Evolutionary conservation across 2,888 invertebrate species (phyloP), one percentile per base, ranked within the genome.

Genomic region (Marronus borbonicus): DNA sequence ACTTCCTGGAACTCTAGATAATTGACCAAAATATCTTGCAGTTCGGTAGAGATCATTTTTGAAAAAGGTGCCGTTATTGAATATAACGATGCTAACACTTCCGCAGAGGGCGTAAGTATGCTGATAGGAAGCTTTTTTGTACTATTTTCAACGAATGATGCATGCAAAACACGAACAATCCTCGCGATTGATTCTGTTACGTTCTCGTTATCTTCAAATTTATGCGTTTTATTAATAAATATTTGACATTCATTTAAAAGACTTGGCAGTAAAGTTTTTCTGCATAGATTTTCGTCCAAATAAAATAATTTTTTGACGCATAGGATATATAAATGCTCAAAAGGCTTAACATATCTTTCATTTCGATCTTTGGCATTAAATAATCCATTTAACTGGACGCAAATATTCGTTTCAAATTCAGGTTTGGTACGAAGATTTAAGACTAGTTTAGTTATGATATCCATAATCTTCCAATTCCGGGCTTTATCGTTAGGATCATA

Each of bases 401-500:
- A 90, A 76, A 92, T 90, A 81, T 90, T 91, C 62, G 83, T 82
- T n/a, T 92, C 88, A 86, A 93, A 93, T 75, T 90, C 88, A 55
- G 87, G 86, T 49, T 89, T 88, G 65, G 91, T 91, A 82, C 92
- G 90, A 81, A 89, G 90, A 44, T 90, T 89, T 77, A 92, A 88
- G 78, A 94, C 90, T 77, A 96, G 89, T 87, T 91, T 92, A 69
- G 92, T 92, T 78, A 94, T 90, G 82, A 92, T 90, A 78, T 94
- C 92, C 83, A 93, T 90, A 86, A 92, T 92, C 83, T 91, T 90
- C 94, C 94, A 94, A 83, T 93, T 92, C 82, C 89, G 88, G 0
- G 92, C 91, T 20, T 89, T 89, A 82, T 94, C 88, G 49, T 80
- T 80, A 3, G 66, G 36, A 60, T 81, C 81, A 52, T 82, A 82